Base-by-base conservation (phyloP, 1,140 invertebrate genomes). In the Manduca sexta region DNA sequence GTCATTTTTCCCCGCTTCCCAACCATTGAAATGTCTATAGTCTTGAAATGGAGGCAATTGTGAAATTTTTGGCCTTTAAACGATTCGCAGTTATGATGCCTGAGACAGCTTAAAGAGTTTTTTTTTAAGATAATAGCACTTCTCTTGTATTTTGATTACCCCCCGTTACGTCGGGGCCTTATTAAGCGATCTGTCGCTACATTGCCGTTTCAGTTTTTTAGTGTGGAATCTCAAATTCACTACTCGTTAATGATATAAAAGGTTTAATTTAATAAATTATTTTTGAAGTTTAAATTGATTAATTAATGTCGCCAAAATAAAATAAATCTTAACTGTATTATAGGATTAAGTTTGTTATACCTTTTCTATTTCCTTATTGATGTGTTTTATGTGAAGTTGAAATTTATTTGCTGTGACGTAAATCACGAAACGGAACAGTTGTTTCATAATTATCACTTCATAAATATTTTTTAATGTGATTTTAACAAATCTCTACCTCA, bases 401-500 rank as follows among this genome's bases (percentile, higher is more conserved):
- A 26, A 26, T 26, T 26, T 26, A 26, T 26, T 35, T 35, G 14
- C 34, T 12, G 34, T 35, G n/a, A 13, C 34, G n/a, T 35, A n/a
- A 35, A 35, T 35, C 34, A 35, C 2, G 10, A 7, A 13, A 10
- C 21, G 34, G 5, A 6, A 8, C 34, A n/a, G n/a, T 35, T 35
- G 14, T 13, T 35, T 35, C 34, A n/a, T 12, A 12, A n/a, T 35
- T 35, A 35, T n/a, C 34, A 35, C n/a, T 14, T 35, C 34, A 35
- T 35, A 35, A 35, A 35, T 35, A 13, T 14, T 13, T 14, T 8
- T 35, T 35, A 13, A 35, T 35, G 34, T 56, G 59, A 55, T 56
- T 69, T 45, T 63, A 64, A 69, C 60, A 58, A 60, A 73, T 70
- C 74, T 65, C 58, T 70, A 74, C 46, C 50, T 69, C 63, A 67